These are phyloP conservation scores for Mythimna albipuncta DNA, from an alignment of 2,888 invertebrate species.

Conservation along the genomic window DNA sequence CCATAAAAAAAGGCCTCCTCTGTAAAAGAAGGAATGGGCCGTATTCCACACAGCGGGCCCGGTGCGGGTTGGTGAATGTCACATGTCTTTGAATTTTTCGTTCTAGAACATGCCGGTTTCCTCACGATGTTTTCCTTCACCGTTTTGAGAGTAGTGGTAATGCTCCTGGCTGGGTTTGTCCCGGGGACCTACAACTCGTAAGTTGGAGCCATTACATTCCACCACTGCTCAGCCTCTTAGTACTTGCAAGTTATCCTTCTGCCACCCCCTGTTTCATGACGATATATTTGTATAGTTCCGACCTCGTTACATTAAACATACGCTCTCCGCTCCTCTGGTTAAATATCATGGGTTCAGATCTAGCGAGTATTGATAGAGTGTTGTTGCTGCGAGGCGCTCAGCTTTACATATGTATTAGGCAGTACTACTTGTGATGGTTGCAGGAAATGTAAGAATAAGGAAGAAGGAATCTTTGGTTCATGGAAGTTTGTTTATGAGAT, in stretches of 20 bases:
- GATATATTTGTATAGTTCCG: slow-evolving; percentile 47
- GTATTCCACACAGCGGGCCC: too few species aligned
- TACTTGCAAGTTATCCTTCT: slow-evolving; percentile 20
- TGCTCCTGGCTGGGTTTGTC: too few species aligned
- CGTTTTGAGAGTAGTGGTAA: too few species aligned
- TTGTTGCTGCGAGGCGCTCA: slow-evolving; percentile 48
- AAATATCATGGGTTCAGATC: slow-evolving; percentile 62
- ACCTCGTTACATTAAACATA: slow-evolving; percentile 65
- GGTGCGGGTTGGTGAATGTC: too few species aligned
- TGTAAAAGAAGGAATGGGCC: too few species aligned
- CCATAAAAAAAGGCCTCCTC: too few species aligned
- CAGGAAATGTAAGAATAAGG: slow-evolving; percentile 25
- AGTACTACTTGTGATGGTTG: slow-evolving; percentile 25
- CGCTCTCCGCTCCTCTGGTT: slow-evolving; percentile 59
- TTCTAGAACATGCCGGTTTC: too few species aligned
- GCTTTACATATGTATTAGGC: slow-evolving; percentile 51
- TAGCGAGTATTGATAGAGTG: slow-evolving; percentile 52
- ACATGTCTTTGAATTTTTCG: too few species aligned
- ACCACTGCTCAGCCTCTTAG: not conserved
- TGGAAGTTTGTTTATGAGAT: not conserved
- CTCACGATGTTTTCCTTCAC: too few species aligned
- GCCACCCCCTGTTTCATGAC: not conserved
- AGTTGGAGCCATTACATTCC: too few species aligned
- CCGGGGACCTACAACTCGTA: too few species aligned
- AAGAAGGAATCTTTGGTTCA: not conserved